Evolutionary conservation across 2,113 vertebrate species (phyloP).

Genomic region (Anser cygnoides): DNA sequence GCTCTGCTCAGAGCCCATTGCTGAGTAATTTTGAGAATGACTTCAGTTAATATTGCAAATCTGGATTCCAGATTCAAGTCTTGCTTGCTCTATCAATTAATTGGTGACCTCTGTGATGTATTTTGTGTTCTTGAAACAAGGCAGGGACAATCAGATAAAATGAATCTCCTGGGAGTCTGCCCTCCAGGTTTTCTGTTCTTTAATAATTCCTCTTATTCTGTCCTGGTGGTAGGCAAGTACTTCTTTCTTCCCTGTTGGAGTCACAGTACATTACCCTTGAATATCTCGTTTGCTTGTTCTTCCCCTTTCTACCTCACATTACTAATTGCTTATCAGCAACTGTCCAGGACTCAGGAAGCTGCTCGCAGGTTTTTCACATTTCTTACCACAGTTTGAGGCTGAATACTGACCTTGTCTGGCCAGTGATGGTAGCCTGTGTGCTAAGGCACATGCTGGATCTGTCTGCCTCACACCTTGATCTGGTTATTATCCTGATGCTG

Average conservation of each 20-base stretch:
- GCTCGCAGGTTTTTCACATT: background rate
- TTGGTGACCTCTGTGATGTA: slow-evolving; percentile 33
- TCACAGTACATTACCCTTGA: background rate
- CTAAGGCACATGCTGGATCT: background rate
- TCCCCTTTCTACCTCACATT: background rate
- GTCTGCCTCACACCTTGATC: background rate
- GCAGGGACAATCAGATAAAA: slow-evolving; percentile 38
- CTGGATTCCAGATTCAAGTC: background rate
- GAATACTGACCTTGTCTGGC: background rate
- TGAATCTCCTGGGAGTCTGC: slow-evolving; percentile 21
- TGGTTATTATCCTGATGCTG: background rate
- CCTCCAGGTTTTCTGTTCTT: slow-evolving; percentile 20
- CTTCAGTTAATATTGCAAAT: slow-evolving; percentile 10
- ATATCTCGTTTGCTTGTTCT: background rate
- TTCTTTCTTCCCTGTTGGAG: slow-evolving; percentile 2
- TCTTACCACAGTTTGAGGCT: background rate
- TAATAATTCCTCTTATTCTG: background rate
- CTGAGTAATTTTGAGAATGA: slow-evolving; percentile 31
- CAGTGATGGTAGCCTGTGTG: rapidly evolving
- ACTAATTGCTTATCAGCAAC: background rate
- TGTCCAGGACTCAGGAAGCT: background rate
- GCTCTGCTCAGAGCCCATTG: background rate
- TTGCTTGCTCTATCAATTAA: slow-evolving; percentile 34
- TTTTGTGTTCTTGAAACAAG: slow-evolving; percentile 48
- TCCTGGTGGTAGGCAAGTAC: background rate